Evolutionary conservation across 2,888 invertebrate genomes (phyloP).

Genomic region (Chloromyia formosa): DNA sequence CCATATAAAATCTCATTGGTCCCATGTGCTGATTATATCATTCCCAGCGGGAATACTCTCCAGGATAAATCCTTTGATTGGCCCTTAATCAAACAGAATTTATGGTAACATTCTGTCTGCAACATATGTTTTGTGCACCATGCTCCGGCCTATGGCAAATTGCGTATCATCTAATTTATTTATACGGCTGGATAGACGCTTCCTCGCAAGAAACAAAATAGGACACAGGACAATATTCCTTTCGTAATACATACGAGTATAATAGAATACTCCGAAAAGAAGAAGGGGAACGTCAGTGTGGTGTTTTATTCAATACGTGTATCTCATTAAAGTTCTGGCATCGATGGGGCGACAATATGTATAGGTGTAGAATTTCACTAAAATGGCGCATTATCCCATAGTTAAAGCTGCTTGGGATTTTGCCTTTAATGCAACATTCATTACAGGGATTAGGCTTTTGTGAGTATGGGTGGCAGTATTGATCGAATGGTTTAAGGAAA

Average conservation of each 20-base stretch:
- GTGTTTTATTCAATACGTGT: conserved; percentile 30
- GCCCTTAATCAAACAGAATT: conserved; percentile 44
- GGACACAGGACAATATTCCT: conserved; percentile 20
- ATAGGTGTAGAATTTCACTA: background rate
- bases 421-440: background rate
- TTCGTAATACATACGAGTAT: conserved; percentile 6
- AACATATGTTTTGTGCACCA: conserved; percentile 32
- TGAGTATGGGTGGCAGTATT: background rate
- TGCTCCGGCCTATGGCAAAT: conserved; percentile 12
- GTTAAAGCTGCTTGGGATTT: background rate
- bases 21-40: conserved; percentile 41
- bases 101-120: conserved; percentile 41
- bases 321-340: conserved; percentile 34
- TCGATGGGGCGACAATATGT: background rate
- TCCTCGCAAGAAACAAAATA: conserved; percentile 24
- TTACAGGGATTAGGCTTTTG: background rate
- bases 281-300: conserved; percentile 23
- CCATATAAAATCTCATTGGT: background rate
- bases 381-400: background rate
- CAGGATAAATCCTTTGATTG: conserved; percentile 44
- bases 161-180: conserved; percentile 40
- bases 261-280: conserved; percentile 14
- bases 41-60: conserved; percentile 29
- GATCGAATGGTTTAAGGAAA: background rate
- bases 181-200: conserved; percentile 12